Evolutionary conservation across 2,888 invertebrate genomes (phyloP), one percentile per base, ranked within the genome.

Genomic region (Nomada fabriciana): DNA sequence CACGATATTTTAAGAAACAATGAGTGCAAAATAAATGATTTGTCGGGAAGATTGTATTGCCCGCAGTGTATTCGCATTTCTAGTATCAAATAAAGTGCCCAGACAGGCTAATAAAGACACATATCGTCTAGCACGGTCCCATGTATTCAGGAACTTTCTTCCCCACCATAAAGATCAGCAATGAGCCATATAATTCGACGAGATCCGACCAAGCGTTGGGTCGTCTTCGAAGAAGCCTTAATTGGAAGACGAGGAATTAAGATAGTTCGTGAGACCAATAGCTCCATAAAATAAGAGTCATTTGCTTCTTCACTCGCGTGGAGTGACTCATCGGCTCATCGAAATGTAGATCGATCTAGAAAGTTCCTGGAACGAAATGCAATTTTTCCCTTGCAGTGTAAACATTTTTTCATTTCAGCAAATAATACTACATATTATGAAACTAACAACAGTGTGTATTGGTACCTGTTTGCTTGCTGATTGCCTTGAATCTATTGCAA

Each of bases 141-240:
- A 60, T 55, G 64, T 80, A 77, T 64, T 68, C 59, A 70, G 80
- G 15, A 80, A 79, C 78, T 73, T 78, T 67, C 68, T 80, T 80
- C 86, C 84, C 74, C 74, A 75, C 83, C 84, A 87, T 87, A 89
- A 87, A 88, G 86, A 88, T 88, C 86, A 86, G 86, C 87, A 88
- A 88, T 82, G 89, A 86, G 64, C 87, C 88, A 87, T 89, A 87
- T 87, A 88, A 88, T 89, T 88, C 83, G 86, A 76, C 69, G 80
- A 83, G 70, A 68, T 71, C 68, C 64, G 71, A 20, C 55, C 25
- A 64, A 29, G 60, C 78, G 68, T 57, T 59, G 72, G 79, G 75
- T 76, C 80, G 76, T 60, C 84, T 84, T 84, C 83, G 80, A 76
- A 77, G 89, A 76, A 87, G 25, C 65, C 88, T 87, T 88, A 88